Evolutionary conservation across 2,113 vertebrate genomes (phyloP).

Genomic region (Brachypteracias leptosomus): DNA sequence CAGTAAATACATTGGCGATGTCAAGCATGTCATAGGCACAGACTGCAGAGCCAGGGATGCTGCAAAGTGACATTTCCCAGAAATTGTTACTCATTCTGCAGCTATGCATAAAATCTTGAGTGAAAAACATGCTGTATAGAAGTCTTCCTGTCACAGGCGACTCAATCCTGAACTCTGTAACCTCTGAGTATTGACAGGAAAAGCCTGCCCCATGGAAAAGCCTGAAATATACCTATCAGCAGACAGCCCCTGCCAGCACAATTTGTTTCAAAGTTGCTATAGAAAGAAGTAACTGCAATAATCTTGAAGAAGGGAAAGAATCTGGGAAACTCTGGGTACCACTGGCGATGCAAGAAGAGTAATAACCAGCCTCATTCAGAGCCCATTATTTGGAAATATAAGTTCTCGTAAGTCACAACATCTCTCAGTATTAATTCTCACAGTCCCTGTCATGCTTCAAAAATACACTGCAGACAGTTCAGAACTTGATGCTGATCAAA

Average conservation of each 20-base stretch:
- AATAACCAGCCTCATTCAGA: not conserved
- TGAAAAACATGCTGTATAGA: constrained; percentile 35
- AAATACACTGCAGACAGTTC: not conserved
- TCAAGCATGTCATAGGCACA: constrained; percentile 98
- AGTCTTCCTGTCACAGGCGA: constrained; percentile 27
- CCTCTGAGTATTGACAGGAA: constrained; percentile 3
- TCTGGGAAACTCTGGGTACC: not conserved
- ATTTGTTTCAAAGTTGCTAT: constrained; percentile 9
- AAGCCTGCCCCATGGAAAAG: constrained; percentile 15
- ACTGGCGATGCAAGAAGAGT: not conserved
- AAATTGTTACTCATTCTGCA: constrained; percentile 59
- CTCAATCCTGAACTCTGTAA: constrained; percentile 31
- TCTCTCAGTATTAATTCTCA: not conserved
- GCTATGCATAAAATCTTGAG: constrained; percentile 21
- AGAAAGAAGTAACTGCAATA: constrained; percentile 9
- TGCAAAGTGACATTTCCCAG: constrained; percentile 73
- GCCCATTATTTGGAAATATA: not conserved
- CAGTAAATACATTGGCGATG: constrained; percentile 91
- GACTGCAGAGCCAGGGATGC: constrained; percentile 97
- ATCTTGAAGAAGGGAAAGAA: not conserved
- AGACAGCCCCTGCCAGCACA: constrained; percentile 4
- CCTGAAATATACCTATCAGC: not conserved
- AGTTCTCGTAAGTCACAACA: not conserved
- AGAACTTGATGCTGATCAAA: not conserved
- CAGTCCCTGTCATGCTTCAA: not conserved